Evolutionary conservation across 2,113 vertebrate species (phyloP).

Genomic region (Hassar affinis): DNA sequence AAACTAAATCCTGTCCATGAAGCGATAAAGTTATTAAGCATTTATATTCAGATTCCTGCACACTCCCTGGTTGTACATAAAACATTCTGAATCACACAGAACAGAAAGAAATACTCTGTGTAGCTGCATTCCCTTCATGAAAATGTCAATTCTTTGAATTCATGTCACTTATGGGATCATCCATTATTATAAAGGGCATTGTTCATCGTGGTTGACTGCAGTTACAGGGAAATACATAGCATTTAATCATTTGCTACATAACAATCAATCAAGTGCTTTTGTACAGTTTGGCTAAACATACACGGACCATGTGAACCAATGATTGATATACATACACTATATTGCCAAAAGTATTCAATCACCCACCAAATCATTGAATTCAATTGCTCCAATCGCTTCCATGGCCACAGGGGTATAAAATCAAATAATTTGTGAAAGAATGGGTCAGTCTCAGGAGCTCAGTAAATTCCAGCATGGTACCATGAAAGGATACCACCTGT

Average conservation of each 20-base stretch:
- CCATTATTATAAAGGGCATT: slow-evolving; percentile 4
- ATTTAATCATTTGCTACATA: slow-evolving; percentile 4
- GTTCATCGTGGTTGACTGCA: neutral
- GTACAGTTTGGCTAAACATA: neutral
- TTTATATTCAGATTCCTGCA: slow-evolving; percentile 3
- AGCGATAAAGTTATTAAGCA: neutral
- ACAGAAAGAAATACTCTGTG: slow-evolving; percentile 5
- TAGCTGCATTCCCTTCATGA: slow-evolving; percentile 7
- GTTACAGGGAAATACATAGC: neutral
- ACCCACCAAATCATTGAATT: too few relatives aligned
- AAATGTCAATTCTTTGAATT: slow-evolving; percentile 15
- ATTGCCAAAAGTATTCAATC: too few relatives aligned
- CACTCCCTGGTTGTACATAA: slow-evolving; percentile 8
- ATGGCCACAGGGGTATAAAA: too few relatives aligned
- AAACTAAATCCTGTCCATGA: neutral
- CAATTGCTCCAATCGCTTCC: too few relatives aligned
- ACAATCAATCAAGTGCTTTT: too few relatives aligned
- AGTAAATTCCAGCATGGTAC: too few relatives aligned
- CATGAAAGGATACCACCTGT: too few relatives aligned
- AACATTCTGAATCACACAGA: slow-evolving; percentile 19
- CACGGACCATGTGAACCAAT: neutral
- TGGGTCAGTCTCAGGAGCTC: too few relatives aligned
- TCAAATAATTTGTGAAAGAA: too few relatives aligned
- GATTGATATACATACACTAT: neutral
- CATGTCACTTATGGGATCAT: slow-evolving; percentile 16